Conservation (phyloP, 2,113 vertebrate species). For the Holacanthus passer region DNA sequence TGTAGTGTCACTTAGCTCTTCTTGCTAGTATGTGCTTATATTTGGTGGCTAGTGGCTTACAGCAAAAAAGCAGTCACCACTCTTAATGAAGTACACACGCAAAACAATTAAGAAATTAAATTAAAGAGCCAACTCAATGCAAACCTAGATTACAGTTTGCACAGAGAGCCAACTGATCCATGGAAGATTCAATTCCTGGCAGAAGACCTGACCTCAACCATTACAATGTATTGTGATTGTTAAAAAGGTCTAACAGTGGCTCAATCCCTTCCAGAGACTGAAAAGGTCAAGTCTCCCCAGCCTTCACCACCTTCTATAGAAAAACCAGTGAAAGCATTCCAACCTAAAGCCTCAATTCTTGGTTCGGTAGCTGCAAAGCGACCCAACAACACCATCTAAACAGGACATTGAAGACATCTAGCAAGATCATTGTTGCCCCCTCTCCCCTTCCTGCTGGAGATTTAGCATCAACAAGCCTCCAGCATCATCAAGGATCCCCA, state of each 20-base stretch:
- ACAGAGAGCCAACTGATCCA: no score
- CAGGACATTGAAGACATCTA: neutral
- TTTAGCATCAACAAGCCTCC: neutral
- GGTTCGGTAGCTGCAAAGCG: neutral
- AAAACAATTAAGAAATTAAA: neutral
- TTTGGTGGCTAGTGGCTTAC: neutral
- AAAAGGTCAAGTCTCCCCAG: neutral
- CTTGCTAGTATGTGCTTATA: conserved; percentile 1
- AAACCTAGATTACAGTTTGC: no score
- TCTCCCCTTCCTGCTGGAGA: neutral
- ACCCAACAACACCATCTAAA: neutral
- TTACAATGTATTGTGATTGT: neutral
- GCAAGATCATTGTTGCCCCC: neutral
- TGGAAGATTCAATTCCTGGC: no score
- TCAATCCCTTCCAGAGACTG: neutral
- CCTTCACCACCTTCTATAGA: neutral
- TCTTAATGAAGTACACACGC: neutral
- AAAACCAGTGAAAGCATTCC: neutral
- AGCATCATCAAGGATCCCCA: neutral
- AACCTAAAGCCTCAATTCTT: neutral
- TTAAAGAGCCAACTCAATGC: no score
- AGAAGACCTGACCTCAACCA: conserved; percentile 20
- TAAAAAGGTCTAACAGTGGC: neutral
- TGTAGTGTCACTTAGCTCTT: conserved; percentile 32
- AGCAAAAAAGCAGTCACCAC: neutral